Percentiles rank a stretch among this genome's conserved stretches.
phyloP scores from a whole-genome alignment of 2,113 vertebrate species.

The Theristicus caerulescens region DNA sequence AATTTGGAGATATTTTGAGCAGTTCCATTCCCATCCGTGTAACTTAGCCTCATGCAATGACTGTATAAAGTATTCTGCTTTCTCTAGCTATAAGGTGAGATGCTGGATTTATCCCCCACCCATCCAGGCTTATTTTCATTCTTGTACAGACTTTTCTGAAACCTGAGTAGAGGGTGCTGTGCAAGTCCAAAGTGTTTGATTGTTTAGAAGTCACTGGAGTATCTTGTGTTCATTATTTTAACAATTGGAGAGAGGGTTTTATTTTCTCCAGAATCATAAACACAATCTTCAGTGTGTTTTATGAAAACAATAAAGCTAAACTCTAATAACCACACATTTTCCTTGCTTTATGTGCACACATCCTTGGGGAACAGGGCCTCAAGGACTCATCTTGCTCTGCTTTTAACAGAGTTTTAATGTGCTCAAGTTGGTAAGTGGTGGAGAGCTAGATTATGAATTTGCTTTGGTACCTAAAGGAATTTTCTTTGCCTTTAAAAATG shows the following conservation, averaged over 20 bases:
- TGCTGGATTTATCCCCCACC: neutral
- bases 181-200: conserved; percentile 23
- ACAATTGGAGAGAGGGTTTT: conserved; percentile 56
- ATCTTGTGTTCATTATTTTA: conserved; percentile 52
- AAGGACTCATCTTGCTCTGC: conserved; percentile 55
- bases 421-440: neutral
- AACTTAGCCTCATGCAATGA: neutral
- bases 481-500: conserved; percentile 10
- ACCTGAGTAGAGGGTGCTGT: neutral
- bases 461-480: conserved; percentile 18
- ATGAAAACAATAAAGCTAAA: conserved; percentile 72
- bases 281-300: conserved; percentile 66
- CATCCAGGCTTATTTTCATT: neutral
- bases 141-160: neutral
- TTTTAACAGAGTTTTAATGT: conserved; percentile 45
- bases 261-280: conserved; percentile 66
- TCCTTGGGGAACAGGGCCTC: conserved; percentile 59
- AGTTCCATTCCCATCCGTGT: neutral
- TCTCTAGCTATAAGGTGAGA: neutral
- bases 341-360: conserved; percentile 54
- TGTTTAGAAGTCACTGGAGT: conserved; percentile 59
- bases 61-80: neutral
- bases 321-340: conserved; percentile 69
- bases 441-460: conserved; percentile 28
- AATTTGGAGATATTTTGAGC: neutral